Conservation (phyloP, 2,113 vertebrate genomes). For the Scopus umbretta region DNA sequence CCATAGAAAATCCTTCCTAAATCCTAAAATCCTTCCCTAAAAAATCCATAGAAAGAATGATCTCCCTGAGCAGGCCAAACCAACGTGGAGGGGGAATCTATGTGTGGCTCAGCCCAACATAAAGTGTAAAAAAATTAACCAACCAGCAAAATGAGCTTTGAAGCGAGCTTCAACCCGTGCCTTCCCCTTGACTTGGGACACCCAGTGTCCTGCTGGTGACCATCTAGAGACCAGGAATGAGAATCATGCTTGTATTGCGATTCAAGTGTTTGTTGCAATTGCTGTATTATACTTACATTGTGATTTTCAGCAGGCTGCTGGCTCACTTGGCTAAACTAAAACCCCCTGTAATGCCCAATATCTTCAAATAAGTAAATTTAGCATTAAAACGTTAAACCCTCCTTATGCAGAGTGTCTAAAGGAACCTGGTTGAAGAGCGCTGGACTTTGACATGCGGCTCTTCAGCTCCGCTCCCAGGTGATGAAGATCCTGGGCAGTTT, state of each 20-base stretch:
- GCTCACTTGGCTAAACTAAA: not conserved
- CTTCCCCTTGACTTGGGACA: not conserved
- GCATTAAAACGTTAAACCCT: not conserved
- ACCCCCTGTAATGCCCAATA: too few species aligned
- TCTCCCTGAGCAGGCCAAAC: not conserved
- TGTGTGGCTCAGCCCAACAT: not conserved
- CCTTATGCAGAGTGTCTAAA: not conserved
- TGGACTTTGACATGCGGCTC: accelerated
- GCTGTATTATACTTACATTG: not conserved
- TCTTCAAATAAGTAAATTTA: not conserved
- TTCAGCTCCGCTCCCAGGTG: not conserved
- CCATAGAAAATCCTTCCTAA: too few species aligned
- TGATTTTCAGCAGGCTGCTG: not conserved
- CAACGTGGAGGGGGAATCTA: not conserved
- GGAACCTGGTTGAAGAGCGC: not conserved
- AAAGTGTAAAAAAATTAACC: not conserved
- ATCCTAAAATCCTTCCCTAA: too few species aligned
- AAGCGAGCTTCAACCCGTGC: not conserved
- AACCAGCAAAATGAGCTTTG: not conserved
- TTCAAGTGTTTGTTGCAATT: too few species aligned
- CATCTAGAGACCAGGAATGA: too few species aligned
- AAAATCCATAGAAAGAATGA: not conserved
- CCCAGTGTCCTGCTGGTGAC: not conserved
- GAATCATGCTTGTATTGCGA: not conserved
- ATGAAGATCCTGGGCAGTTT: not conserved